phyloP scores from a whole-genome alignment of 2,888 invertebrate species.

The Drosophila recens region DNA sequence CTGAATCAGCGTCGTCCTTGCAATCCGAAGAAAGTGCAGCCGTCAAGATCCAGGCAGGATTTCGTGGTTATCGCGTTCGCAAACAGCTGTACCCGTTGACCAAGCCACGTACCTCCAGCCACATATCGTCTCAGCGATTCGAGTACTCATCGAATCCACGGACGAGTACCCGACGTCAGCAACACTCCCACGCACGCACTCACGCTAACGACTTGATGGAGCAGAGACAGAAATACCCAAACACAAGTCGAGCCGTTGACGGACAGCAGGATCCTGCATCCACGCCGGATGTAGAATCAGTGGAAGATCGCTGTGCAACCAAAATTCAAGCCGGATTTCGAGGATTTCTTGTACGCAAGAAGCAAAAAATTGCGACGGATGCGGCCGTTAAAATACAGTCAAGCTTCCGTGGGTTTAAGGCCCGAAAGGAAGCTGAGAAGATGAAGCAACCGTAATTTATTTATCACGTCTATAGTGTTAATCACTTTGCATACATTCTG shows the following conservation, averaged over 20 bases:
- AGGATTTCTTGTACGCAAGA: conserved; percentile 84
- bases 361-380: conserved; percentile 83
- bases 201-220: conserved; percentile 45
- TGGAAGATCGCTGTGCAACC: conserved; percentile 83
- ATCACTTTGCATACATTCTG: conserved; percentile 35
- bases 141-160: conserved; percentile 24
- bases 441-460: conserved; percentile 74
- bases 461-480: conserved; percentile 20
- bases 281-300: conserved; percentile 49
- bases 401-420: conserved; percentile 85
- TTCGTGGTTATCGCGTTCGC: conserved; percentile 87
- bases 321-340: conserved; percentile 85
- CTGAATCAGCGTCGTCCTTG: conserved; percentile 80
- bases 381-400: conserved; percentile 86
- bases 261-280: conserved; percentile 22
- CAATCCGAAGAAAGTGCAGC: conserved; percentile 86
- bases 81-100: conserved; percentile 84
- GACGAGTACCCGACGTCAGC: conserved; percentile 50
- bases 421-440: conserved; percentile 83
- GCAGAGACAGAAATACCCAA: conserved; percentile 34
- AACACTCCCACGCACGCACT: conserved; percentile 31
- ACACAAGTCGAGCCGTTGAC: conserved; percentile 11
- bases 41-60: conserved; percentile 87
- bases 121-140: conserved; percentile 25
- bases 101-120: conserved; percentile 47